Base-by-base conservation (phyloP, 2,113 vertebrate genomes). In the Micronycteris hirsuta region DNA sequence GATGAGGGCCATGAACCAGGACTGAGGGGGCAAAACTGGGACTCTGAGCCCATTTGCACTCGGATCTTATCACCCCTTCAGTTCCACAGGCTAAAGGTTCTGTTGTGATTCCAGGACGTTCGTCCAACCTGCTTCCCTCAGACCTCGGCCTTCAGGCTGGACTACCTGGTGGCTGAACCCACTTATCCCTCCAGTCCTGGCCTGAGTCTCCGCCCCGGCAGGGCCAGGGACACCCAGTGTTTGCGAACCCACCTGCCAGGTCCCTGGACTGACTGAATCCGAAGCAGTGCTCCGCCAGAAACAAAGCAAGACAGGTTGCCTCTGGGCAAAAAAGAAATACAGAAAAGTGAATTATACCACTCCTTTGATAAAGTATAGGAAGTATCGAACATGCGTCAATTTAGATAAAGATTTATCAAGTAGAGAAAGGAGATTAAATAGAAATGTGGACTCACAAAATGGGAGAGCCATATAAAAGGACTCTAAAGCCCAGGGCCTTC, bases 51-150 rank as follows among this genome's bases (percentile, higher is more conserved):
- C 41, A 3, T 19, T 22, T 38, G 24, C 47, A 22, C 28, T n/a
- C 19, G 2, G 58, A 16, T 2, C 0, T 33, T 36, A 4, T 17
- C 0, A 1, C 8, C n/a, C 45, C 7, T 58, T 5, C 24, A 14
- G 22, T 5, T 56, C 83, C 14, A 19, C 26, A 19, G 36, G 80
- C 47, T 22, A 5, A 33, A 28, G 41, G 38, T 13, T 49, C 73
- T 20, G 0, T 33, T 47, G 36, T 14, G 33, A 56, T 2, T 45
- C 56, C 56, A 26, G 10, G 4, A 12, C 24, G 10, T 28, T 28
- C 8, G 9, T 26, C 24, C 24, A 58, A 26, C 56, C 24, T 58
- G 24, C 56, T 26, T 58, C 24, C 56, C 56, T 28, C 56, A 58
- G 56, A 58, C 56, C 56, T 58, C 24, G 10, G 56, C 22, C 56